These are phyloP conservation scores for Lacanobia wlatinum DNA, from an alignment of 2,888 invertebrate genomes.

Conservation along the genomic window DNA sequence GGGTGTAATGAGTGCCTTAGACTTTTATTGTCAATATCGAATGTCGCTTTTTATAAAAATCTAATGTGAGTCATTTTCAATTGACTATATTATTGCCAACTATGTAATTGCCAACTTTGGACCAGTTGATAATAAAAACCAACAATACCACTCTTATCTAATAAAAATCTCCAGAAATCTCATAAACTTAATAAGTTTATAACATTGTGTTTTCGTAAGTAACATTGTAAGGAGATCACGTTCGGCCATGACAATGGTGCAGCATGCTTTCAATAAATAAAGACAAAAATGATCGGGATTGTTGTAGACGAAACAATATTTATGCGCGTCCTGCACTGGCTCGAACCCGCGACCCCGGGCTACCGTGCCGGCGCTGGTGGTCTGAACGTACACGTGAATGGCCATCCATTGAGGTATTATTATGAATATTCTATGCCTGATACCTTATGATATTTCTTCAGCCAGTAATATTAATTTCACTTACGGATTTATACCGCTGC, in stretches of 20 bases:
- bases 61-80: background rate
- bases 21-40: no score
- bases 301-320: constrained; percentile 84
- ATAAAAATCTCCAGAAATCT: constrained; percentile 46
- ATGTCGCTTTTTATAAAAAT: no score
- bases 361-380: constrained; percentile 85
- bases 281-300: constrained; percentile 83
- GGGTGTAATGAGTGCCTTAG: no score
- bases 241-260: constrained; percentile 78
- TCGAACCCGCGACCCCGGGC: constrained; percentile 85
- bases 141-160: constrained; percentile 25
- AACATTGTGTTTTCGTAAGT: constrained; percentile 58
- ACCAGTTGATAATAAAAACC: background rate
- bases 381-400: constrained; percentile 65
- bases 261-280: constrained; percentile 84
- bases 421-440: background rate
- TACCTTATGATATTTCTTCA: background rate
- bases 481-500: no score
- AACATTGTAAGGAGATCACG: constrained; percentile 67
- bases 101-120: background rate
- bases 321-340: constrained; percentile 77
- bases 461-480: no score
- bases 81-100: background rate
- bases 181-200: constrained; percentile 66
- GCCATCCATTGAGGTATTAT: constrained; percentile 46